A percentile compares a stretch with the other conserved stretches of the same genome.
These are phyloP conservation scores for Cryptoprocta ferox DNA, from an alignment of 2,797 vertebrate genomes.

Conservation along the genomic window DNA sequence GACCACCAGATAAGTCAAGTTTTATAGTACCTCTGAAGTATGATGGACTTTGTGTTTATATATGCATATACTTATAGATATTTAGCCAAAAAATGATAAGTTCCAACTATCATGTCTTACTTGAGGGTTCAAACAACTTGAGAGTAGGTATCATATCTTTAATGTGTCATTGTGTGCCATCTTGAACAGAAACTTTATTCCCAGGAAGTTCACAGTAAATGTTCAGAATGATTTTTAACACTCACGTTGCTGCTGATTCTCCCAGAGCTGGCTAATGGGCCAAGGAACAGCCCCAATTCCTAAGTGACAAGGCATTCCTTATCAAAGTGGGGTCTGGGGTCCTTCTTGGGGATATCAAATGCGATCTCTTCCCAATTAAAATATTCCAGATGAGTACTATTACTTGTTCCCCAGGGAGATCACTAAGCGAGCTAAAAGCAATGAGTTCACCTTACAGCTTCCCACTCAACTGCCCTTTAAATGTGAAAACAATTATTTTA, in stretches of 20 bases:
- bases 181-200: background rate
- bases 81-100: background rate
- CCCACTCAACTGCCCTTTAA: slow-evolving; percentile 58
- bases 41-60: background rate
- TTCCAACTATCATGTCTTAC: background rate
- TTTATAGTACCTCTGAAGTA: background rate
- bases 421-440: slow-evolving; percentile 27
- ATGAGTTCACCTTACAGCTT: slow-evolving; percentile 42
- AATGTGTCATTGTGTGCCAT: background rate
- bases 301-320: background rate
- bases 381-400: slow-evolving; percentile 47
- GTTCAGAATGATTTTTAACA: background rate
- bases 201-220: background rate
- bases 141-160: background rate
- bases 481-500: slow-evolving; percentile 64
- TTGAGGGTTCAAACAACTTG: background rate
- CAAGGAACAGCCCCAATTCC: background rate
- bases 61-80: background rate
- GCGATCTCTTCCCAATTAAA: slow-evolving; percentile 68
- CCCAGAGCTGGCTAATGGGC: slow-evolving; percentile 3
- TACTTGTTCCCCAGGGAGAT: background rate
- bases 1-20: background rate
- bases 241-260: background rate
- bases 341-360: slow-evolving; percentile 31
- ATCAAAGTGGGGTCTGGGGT: slow-evolving; percentile 15